phyloP scores from a whole-genome alignment of 2,113 vertebrate species.

The Hippocampus zosterae region DNA sequence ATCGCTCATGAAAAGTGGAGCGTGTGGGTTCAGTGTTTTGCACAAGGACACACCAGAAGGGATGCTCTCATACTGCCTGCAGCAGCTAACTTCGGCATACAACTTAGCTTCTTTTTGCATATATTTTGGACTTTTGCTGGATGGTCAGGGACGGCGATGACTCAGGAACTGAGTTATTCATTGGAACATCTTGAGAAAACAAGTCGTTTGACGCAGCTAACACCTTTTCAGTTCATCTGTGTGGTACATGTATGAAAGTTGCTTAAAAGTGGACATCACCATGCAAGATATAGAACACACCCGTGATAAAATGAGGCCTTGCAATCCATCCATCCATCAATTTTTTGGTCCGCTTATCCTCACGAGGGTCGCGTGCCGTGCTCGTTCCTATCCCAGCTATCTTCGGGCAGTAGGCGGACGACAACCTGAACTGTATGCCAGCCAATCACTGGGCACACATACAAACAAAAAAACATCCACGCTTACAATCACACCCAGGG shows the following conservation, averaged over 20 bases:
- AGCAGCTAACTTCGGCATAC: neutral
- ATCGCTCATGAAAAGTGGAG: conserved; percentile 11
- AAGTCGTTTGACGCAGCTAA: neutral
- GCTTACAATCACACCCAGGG: no score
- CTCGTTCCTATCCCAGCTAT: no score
- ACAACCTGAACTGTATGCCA: no score
- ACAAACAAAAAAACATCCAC: no score
- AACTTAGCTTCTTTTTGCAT: neutral
- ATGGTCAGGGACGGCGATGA: neutral
- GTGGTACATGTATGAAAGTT: neutral
- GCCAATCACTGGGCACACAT: no score
- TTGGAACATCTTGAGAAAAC: neutral
- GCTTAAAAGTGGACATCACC: no score
- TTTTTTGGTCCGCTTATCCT: no score
- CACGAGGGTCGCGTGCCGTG: no score
- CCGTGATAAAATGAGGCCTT: neutral
- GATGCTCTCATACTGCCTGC: neutral
- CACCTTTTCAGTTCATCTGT: neutral
- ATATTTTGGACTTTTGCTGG: conserved; percentile 10
- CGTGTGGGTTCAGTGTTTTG: conserved; percentile 20
- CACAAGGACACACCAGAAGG: conserved; percentile 35
- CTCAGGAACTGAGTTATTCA: neutral
- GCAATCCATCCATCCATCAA: neutral
- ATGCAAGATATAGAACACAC: neutral
- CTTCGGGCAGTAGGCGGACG: no score